Percentiles rank a stretch among this genome's conserved stretches.
Conservation (phyloP, 2,888 invertebrate genomes). For the Achlya flavicornis region DNA sequence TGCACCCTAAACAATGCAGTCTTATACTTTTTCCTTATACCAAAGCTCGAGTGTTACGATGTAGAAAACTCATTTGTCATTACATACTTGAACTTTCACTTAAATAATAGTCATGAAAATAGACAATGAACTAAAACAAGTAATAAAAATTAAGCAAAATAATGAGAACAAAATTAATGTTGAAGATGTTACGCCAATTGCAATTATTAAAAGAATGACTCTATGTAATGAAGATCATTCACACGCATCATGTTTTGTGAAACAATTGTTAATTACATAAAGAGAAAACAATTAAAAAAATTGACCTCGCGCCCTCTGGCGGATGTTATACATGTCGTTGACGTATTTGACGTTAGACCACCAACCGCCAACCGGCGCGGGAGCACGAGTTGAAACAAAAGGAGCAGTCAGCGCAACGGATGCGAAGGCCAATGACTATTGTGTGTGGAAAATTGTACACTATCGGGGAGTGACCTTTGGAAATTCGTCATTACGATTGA, state of each 20-base stretch:
- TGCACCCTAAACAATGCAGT: background rate
- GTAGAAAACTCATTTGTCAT: background rate
- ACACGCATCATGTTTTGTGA: constrained; percentile 60
- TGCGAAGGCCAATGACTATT: constrained; percentile 77
- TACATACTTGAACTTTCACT: constrained; percentile 10
- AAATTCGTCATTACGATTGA: constrained; percentile 30
- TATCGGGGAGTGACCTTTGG: constrained; percentile 74
- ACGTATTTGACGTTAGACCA: constrained; percentile 53
- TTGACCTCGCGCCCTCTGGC: constrained; percentile 68
- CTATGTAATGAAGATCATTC: constrained; percentile 63
- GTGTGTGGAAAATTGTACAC: constrained; percentile 43
- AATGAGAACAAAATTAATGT: constrained; percentile 13
- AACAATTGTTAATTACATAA: constrained; percentile 77
- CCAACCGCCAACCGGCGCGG: constrained; percentile 29
- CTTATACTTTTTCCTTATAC: constrained; percentile 1
- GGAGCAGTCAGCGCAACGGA: constrained; percentile 71
- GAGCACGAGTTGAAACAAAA: constrained; percentile 69
- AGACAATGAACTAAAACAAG: constrained; percentile 10
- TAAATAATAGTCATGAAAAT: background rate
- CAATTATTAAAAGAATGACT: constrained; percentile 40
- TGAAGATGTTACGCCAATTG: constrained; percentile 22
- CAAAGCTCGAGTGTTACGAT: background rate
- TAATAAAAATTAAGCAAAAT: background rate
- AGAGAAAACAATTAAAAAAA: constrained; percentile 75
- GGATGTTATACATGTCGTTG: constrained; percentile 71